These are phyloP conservation scores for Tetranychus piercei DNA, from an alignment of 2,888 invertebrate species.

Conservation along the genomic window DNA sequence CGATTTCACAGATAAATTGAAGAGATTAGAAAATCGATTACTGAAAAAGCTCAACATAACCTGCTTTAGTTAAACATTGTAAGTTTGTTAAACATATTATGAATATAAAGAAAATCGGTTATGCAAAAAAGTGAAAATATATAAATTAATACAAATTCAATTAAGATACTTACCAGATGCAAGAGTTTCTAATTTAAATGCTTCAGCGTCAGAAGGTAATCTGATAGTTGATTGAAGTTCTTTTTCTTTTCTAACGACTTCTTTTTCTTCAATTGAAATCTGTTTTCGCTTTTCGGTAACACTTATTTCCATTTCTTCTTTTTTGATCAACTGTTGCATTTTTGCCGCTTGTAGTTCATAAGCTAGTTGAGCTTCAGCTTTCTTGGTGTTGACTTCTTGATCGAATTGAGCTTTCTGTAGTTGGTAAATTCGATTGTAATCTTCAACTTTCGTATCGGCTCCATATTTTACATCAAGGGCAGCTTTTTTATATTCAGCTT, in stretches of 20 bases:
- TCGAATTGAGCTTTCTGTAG: slow-evolving; percentile 90
- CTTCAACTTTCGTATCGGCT: slow-evolving; percentile 89
- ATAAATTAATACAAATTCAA: too few species aligned
- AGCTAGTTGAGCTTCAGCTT: slow-evolving; percentile 87
- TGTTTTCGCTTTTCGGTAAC: slow-evolving; percentile 84
- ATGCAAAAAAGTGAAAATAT: too few species aligned
- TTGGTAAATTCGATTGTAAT: slow-evolving; percentile 74
- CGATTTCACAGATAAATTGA: too few species aligned
- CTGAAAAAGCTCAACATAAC: too few species aligned
- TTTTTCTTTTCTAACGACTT: slow-evolving; percentile 74
- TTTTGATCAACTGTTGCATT: slow-evolving; percentile 79
- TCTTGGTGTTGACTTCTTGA: slow-evolving; percentile 56
- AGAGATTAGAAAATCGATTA: too few species aligned
- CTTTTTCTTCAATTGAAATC: slow-evolving; percentile 87
- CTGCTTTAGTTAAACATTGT: too few species aligned
- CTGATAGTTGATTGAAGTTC: slow-evolving; percentile 72
- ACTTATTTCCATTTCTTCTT: slow-evolving; percentile 92
- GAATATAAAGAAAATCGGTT: too few species aligned
- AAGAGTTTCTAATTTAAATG: slow-evolving; percentile 65
- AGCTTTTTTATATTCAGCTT: slow-evolving; percentile 86
- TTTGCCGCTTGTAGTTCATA: slow-evolving; percentile 92
- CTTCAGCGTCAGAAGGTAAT: slow-evolving; percentile 84
- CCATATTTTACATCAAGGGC: slow-evolving; percentile 93
- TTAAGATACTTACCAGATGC: slow-evolving; percentile 58
- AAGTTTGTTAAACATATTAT: too few species aligned